Evolutionary conservation across 2,888 invertebrate genomes (phyloP).

Genomic region (Petrophora chlorosata): DNA sequence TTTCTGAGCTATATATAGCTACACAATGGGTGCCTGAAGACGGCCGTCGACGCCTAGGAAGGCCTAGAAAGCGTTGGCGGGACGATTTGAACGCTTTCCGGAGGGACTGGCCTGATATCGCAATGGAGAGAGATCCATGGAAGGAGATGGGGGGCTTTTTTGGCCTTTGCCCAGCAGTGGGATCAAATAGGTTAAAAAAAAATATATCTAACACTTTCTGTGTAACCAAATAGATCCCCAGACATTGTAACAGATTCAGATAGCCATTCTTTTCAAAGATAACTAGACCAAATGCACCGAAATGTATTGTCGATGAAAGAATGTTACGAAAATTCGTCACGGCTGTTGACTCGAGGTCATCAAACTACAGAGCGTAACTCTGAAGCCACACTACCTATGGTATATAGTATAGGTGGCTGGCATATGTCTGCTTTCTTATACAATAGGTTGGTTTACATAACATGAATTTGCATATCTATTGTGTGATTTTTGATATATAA

Average conservation of each 20-base stretch:
- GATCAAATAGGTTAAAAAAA: background rate
- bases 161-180: too few species aligned
- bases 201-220: background rate
- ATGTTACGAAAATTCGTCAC: slow-evolving; percentile 28
- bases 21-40: too few species aligned
- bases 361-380: slow-evolving; percentile 17
- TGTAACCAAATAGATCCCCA: too few species aligned
- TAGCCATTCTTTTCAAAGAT: background rate
- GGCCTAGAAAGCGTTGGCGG: too few species aligned
- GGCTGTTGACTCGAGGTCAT: slow-evolving; percentile 12
- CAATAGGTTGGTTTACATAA: slow-evolving; percentile 27
- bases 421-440: slow-evolving; percentile 20
- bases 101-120: too few species aligned
- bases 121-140: too few species aligned
- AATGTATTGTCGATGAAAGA: slow-evolving; percentile 23
- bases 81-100: too few species aligned
- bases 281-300: slow-evolving; percentile 13
- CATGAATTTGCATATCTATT: slow-evolving; percentile 23
- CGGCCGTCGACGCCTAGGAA: too few species aligned
- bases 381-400: too few species aligned
- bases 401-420: background rate
- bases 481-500: slow-evolving; percentile 13
- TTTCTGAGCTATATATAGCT: too few species aligned
- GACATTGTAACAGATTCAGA: background rate
- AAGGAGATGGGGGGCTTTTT: too few species aligned